Evolutionary conservation across 2,113 vertebrate genomes (phyloP), one percentile per base, ranked within the genome.

Genomic region (Pagrus major): DNA sequence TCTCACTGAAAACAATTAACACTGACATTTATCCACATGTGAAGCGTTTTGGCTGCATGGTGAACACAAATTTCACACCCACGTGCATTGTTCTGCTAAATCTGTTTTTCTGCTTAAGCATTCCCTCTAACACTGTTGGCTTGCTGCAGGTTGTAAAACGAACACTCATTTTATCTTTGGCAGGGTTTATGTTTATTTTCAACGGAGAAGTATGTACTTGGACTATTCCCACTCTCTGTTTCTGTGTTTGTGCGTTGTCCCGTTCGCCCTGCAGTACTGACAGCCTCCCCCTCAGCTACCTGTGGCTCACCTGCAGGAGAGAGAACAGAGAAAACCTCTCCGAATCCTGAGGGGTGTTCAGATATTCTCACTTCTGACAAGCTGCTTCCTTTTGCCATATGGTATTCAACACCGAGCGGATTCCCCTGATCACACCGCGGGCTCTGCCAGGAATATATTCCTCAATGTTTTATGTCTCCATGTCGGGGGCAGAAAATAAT

Each of bases 21-120:
- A 67, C 56, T 88, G 84, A 89, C 80, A 90, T 86, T 89, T 88
- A 89, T 87, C 72, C 77, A 84, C 84, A 76, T 84, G 76, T 91
- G 81, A 84, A 71, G 55, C 75, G 27, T 68, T 88, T 81, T 67
- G 52, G 78, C 76, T 76, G 66, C 5, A 25, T 6, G 1, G 68
- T 37, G n/a, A 76, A 79, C 71, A 64, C 23, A 75, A 29, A 75
- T 75, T 69, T 70, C 44, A 77, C 61, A 27, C 85, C 85, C 85
- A 88, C 85, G 15, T 69, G 27, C 31, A 39, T 83, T 89, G 82
- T 84, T 67, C 59, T 60, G 61, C 27, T 8, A 59, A 68, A 76
- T 75, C 63, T 51, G 29, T 72, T 83, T 71, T 72, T 66, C 51
- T 56, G 41, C 80, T 75, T 66, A 59, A 78, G 72, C 41, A 39